phyloP scores from a whole-genome alignment of 2,888 invertebrate species.

The Aricia artaxerxes region DNA sequence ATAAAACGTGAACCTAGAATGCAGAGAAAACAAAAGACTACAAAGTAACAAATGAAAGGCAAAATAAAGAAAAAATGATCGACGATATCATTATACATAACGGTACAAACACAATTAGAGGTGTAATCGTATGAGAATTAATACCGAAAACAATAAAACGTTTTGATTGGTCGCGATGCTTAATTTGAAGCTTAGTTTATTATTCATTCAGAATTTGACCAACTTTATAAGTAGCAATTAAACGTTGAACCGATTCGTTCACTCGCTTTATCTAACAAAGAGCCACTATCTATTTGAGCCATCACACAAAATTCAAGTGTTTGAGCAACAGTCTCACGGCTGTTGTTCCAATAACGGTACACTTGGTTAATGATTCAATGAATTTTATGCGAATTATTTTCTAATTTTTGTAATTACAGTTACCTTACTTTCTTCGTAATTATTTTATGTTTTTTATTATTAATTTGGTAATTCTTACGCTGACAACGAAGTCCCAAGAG shows the following conservation, averaged over 20 bases:
- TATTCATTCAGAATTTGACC: slow-evolving; percentile 42
- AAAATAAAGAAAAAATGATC: slow-evolving; percentile 11
- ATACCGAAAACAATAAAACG: slow-evolving; percentile 28
- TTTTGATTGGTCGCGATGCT: slow-evolving; percentile 27
- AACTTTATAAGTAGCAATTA: slow-evolving; percentile 48
- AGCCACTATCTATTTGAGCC: slow-evolving; percentile 52
- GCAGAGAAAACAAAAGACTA: neutral
- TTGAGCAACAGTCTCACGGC: slow-evolving; percentile 48
- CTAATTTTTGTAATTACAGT: slow-evolving; percentile 33
- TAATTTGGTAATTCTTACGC: neutral
- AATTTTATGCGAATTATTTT: slow-evolving; percentile 45
- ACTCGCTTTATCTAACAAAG: slow-evolving; percentile 48
- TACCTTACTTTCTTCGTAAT: slow-evolving; percentile 31
- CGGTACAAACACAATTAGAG: slow-evolving; percentile 16
- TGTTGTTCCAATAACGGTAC: slow-evolving; percentile 46
- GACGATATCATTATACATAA: slow-evolving; percentile 26
- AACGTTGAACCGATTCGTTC: slow-evolving; percentile 47
- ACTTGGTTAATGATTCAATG: slow-evolving; percentile 48
- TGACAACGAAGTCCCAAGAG: neutral
- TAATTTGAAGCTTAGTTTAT: slow-evolving; percentile 39
- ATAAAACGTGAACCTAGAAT: slow-evolving; percentile 4
- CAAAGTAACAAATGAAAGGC: slow-evolving; percentile 21
- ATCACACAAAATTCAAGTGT: slow-evolving; percentile 49
- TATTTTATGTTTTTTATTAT: slow-evolving; percentile 5
- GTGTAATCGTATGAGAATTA: slow-evolving; percentile 28